Conservation (phyloP, 2,797 vertebrate species). For the Cyprinodon diabolis region DNA sequence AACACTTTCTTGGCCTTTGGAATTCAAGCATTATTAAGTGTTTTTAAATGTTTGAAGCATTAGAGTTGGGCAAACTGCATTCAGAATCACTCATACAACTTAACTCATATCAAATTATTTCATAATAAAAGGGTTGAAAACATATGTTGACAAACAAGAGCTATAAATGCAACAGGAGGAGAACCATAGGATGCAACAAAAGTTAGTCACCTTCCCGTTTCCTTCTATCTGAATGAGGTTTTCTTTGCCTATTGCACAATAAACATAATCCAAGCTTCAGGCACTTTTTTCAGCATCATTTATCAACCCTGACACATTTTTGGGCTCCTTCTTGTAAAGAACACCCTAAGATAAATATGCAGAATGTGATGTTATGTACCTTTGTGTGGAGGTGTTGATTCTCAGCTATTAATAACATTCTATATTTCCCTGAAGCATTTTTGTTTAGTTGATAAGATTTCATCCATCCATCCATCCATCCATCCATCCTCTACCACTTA, state of each 20-base stretch:
- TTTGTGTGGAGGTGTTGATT: background rate
- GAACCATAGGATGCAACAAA: no score
- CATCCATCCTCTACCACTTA: no score
- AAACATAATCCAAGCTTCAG: background rate
- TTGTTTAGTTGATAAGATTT: no score
- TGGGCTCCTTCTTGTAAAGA: background rate
- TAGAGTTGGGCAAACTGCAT: background rate
- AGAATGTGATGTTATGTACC: no score
- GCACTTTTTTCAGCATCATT: no score
- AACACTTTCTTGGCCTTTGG: background rate
- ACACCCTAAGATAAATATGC: background rate
- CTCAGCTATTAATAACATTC: background rate
- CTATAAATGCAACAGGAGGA: background rate
- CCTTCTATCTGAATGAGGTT: background rate
- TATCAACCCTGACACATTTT: background rate
- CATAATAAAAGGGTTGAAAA: background rate
- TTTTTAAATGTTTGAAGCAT: background rate
- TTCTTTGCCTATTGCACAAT: background rate
- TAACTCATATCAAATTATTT: background rate
- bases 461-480: no score
- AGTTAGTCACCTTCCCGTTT: background rate
- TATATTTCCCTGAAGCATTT: background rate
- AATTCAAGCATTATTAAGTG: background rate
- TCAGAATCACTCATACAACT: background rate
- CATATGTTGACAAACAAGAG: background rate